These are phyloP conservation scores for Phlogophora meticulosa DNA, from an alignment of 2,888 invertebrate genomes.

Conservation along the genomic window DNA sequence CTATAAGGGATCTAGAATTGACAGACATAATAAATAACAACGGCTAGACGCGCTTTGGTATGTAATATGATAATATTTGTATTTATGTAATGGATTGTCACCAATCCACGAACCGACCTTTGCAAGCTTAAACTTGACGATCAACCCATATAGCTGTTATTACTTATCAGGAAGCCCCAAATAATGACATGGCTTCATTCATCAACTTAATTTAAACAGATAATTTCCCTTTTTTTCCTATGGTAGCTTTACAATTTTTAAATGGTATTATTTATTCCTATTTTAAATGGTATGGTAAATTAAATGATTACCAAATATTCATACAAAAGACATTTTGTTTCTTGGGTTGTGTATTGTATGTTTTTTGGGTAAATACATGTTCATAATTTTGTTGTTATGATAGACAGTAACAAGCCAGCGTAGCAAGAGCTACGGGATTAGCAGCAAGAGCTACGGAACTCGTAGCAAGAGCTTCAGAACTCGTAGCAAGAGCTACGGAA, in stretches of 20 bases:
- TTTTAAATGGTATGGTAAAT: neutral
- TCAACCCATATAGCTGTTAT: no score
- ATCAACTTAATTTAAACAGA: neutral
- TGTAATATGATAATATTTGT: no score
- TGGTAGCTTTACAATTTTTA: neutral
- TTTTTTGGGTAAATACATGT: constrained; percentile 3
- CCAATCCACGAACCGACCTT: no score
- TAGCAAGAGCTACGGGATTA: constrained; percentile 29
- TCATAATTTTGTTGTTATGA: neutral
- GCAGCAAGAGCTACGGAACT: constrained; percentile 41
- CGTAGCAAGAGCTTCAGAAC: constrained; percentile 41
- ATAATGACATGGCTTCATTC: no score
- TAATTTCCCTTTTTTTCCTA: neutral
- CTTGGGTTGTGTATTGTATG: no score
- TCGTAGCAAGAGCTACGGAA: constrained; percentile 42
- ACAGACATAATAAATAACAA: no score
- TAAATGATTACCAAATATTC: neutral
- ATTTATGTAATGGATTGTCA: no score
- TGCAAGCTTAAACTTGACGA: no score
- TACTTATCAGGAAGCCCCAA: no score
- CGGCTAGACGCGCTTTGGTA: no score
- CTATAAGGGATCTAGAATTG: no score
- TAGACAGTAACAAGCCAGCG: constrained; percentile 7
- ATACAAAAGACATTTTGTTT: neutral
- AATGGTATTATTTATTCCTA: neutral